Evolutionary conservation across 2,113 vertebrate species (phyloP).

Genomic region (Isichthys henryi): DNA sequence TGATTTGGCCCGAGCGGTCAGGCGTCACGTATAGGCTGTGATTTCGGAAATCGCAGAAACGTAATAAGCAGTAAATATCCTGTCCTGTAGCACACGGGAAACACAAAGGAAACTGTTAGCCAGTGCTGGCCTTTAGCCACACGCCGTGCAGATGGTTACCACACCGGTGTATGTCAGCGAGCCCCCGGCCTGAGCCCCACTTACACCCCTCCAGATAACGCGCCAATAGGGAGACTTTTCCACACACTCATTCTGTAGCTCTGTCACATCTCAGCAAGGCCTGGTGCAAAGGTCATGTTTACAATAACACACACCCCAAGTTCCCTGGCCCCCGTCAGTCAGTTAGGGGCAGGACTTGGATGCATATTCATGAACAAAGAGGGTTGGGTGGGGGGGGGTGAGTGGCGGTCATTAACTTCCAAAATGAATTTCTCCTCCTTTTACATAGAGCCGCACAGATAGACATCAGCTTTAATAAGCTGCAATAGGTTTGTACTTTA

Average conservation of each 20-base stretch:
- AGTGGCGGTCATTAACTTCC: constrained; percentile 31
- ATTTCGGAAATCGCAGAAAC: not conserved
- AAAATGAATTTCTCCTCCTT: constrained; percentile 29
- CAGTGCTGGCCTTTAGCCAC: not conserved
- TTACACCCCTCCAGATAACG: constrained; percentile 22
- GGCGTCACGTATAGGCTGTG: not conserved
- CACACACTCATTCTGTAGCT: not conserved
- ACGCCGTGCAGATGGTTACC: not conserved
- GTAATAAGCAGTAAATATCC: not conserved
- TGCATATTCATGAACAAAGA: constrained; percentile 12
- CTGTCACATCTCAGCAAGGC: not conserved
- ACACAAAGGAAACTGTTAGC: not conserved
- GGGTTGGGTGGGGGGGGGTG: not conserved
- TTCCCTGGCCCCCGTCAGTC: constrained; percentile 14
- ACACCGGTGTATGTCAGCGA: constrained; percentile 18
- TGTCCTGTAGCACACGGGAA: not conserved
- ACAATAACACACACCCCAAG: not conserved
- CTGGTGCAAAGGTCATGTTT: constrained; percentile 1
- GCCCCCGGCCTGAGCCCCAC: constrained; percentile 34
- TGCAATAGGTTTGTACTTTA: constrained; percentile 25
- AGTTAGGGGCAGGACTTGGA: constrained; percentile 10
- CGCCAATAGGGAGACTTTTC: constrained; percentile 2
- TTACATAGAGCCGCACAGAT: constrained; percentile 21
- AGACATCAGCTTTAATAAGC: constrained; percentile 41
- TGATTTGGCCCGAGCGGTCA: not conserved